Evolutionary conservation across 2,113 vertebrate species (phyloP).

Genomic region (Heterochromis multidens): DNA sequence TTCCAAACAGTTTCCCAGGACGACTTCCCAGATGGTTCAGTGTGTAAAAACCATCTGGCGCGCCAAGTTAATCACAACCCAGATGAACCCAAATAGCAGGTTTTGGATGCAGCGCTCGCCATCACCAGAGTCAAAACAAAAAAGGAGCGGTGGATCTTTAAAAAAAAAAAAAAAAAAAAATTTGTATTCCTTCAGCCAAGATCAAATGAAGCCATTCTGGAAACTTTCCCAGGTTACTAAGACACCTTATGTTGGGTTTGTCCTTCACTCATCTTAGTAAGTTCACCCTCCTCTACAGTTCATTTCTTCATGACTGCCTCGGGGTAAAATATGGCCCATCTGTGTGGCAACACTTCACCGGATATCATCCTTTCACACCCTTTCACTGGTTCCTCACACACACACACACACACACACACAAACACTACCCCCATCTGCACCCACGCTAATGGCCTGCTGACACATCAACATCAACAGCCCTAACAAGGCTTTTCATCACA

Average conservation of each 20-base stretch:
- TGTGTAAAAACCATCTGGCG: not conserved
- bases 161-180: not conserved
- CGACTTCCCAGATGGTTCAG: not conserved
- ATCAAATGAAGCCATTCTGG: not conserved
- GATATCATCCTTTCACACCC: conserved; percentile 41
- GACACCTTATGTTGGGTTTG: not conserved
- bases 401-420: not conserved
- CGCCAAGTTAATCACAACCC: not conserved
- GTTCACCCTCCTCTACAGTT: not conserved
- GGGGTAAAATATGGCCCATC: rapidly evolving
- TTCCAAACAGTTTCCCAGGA: not conserved
- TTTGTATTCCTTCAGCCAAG: not conserved
- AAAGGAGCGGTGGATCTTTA: not conserved
- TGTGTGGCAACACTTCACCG: not conserved
- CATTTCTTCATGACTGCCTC: not conserved
- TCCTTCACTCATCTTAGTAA: not conserved
- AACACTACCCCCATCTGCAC: not conserved
- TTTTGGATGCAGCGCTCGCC: not conserved
- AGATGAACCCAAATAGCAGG: not conserved
- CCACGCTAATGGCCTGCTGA: conserved; percentile 4
- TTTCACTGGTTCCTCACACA: conserved; percentile 3
- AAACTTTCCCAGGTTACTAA: not conserved
- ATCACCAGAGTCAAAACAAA: not conserved
- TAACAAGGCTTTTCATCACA: conserved; percentile 8
- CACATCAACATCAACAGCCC: conserved; percentile 22